Conservation (phyloP, 2,888 invertebrate species). For the Brachypalpus laphriformis region DNA sequence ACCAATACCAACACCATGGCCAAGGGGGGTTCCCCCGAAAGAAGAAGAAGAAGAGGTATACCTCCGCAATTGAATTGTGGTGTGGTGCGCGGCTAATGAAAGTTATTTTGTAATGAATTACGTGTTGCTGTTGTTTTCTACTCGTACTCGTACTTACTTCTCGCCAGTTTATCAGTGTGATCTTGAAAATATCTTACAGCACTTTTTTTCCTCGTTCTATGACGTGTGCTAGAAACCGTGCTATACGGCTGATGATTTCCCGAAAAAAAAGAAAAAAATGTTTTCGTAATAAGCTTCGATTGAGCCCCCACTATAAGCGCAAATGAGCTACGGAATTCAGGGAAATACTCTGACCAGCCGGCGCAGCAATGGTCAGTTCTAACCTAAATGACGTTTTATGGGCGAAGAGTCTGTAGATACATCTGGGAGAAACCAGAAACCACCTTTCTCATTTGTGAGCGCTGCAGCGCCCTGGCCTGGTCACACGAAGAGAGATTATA, state of each 20-base stretch:
- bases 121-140: slow-evolving; percentile 51
- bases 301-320: not conserved
- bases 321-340: slow-evolving; percentile 19
- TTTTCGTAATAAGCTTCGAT: slow-evolving; percentile 1
- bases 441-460: slow-evolving; percentile 20
- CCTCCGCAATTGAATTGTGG: slow-evolving; percentile 63
- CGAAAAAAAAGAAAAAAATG: not conserved
- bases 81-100: slow-evolving; percentile 54
- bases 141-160: too few species aligned
- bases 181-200: slow-evolving; percentile 50
- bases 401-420: slow-evolving; percentile 1
- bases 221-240: not conserved
- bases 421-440: slow-evolving; percentile 41
- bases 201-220: slow-evolving; percentile 16
- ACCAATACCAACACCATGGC: slow-evolving; percentile 7
- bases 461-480: not conserved
- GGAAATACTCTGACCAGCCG: slow-evolving; percentile 7
- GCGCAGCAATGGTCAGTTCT: not conserved
- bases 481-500: slow-evolving; percentile 35
- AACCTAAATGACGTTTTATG: slow-evolving; percentile 46
- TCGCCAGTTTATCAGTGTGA: slow-evolving; percentile 39
- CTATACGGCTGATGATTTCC: slow-evolving; percentile 9
- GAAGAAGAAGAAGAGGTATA: slow-evolving; percentile 26
- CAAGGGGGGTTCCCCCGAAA: not conserved
- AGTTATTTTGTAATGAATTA: slow-evolving; percentile 70